Conservation (phyloP, 2,113 vertebrate species). For the Toxotes jaculatrix region DNA sequence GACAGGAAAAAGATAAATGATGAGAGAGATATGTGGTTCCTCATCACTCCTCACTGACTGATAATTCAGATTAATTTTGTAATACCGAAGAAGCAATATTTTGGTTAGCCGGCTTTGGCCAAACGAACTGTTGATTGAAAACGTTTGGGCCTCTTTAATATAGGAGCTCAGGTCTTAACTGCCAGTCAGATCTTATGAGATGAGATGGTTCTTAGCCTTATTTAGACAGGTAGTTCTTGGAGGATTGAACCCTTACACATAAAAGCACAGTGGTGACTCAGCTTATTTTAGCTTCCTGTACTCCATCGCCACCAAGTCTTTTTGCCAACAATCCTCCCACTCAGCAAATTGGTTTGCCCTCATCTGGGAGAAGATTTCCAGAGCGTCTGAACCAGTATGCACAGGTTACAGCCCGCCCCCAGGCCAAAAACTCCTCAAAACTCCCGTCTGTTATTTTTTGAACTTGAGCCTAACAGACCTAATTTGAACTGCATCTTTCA, state of each 20-base stretch:
- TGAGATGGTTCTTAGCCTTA: background rate
- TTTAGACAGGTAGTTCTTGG: background rate
- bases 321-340: background rate
- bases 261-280: background rate
- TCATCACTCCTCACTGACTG: slow-evolving; percentile 47
- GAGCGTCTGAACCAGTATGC: background rate
- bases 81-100: slow-evolving; percentile 54
- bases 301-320: background rate
- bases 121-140: slow-evolving; percentile 37
- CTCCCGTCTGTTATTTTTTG: background rate
- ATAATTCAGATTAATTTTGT: slow-evolving; percentile 54
- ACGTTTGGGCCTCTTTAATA: slow-evolving; percentile 20
- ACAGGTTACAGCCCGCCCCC: background rate
- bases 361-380: slow-evolving; percentile 8
- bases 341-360: background rate
- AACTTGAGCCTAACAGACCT: background rate
- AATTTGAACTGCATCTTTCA: background rate
- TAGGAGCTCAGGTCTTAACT: background rate
- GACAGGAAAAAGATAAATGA: slow-evolving; percentile 55
- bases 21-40: slow-evolving; percentile 27
- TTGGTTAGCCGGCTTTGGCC: slow-evolving; percentile 49
- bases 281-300: background rate
- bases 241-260: background rate
- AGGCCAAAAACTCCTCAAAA: background rate
- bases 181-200: background rate